Conservation (phyloP, 2,888 invertebrate genomes). For the Ceriagrion tenellum region DNA sequence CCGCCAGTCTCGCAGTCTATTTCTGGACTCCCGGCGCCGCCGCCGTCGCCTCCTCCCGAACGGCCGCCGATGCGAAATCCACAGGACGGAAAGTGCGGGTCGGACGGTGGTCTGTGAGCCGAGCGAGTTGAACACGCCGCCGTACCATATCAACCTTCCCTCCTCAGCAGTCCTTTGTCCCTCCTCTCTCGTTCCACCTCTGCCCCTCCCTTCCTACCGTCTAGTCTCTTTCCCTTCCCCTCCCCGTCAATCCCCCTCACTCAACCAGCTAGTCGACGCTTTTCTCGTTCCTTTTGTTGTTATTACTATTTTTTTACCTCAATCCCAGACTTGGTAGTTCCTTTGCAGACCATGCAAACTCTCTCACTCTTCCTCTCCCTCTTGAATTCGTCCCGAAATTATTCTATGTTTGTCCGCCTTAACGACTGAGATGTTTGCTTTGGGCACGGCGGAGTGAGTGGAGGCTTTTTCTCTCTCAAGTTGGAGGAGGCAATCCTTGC, state of each 20-base stretch:
- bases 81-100: neutral
- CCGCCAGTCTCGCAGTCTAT: slow-evolving; percentile 65
- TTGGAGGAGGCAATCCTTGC: neutral
- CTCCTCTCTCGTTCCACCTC: neutral
- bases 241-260: neutral
- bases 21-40: slow-evolving; percentile 53
- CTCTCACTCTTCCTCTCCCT: neutral
- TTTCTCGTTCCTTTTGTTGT: neutral
- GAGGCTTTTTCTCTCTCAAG: neutral
- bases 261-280: neutral
- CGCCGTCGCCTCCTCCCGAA: slow-evolving; percentile 27
- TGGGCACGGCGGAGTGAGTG: neutral
- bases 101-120: neutral
- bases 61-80: slow-evolving; percentile 18
- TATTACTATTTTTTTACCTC: slow-evolving; percentile 1
- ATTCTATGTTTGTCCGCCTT: neutral
- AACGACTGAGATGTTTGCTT: neutral
- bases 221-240: neutral
- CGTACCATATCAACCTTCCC: neutral
- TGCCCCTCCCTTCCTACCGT: neutral
- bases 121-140: slow-evolving; percentile 37
- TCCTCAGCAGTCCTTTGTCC: neutral
- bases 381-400: neutral
- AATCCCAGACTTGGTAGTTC: slow-evolving; percentile 3
- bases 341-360: slow-evolving; percentile 33